phyloP scores from a whole-genome alignment of 2,797 vertebrate species.

The Xiphorhynchus erythropygius region DNA sequence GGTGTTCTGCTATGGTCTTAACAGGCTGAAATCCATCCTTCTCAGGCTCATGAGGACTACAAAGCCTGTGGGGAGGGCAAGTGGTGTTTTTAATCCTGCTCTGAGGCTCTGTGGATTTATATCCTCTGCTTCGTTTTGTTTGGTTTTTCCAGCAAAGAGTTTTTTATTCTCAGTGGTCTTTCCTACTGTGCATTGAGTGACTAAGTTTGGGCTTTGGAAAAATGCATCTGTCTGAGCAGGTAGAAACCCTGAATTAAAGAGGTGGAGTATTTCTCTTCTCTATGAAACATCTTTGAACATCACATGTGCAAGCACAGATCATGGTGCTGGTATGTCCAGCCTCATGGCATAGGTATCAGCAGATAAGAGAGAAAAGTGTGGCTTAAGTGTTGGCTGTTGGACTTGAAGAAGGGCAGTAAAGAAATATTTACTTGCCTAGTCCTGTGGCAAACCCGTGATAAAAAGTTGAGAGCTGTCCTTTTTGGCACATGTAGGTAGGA shows the following conservation, averaged over 20 bases:
- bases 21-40: neutral
- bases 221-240: neutral
- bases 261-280: neutral
- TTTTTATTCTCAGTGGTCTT: neutral
- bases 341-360: neutral
- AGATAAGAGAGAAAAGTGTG: neutral
- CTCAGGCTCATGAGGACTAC: neutral
- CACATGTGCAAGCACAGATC: rapidly evolving
- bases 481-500: rapidly evolving
- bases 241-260: neutral
- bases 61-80: neutral
- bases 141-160: neutral
- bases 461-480: neutral
- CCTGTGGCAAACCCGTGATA: neutral
- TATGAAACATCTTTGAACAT: neutral
- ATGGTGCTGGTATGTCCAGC: neutral
- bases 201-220: neutral
- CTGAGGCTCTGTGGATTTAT: neutral
- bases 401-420: neutral
- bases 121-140: neutral
- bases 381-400: neutral
- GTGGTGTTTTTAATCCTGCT: neutral
- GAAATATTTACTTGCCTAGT: neutral
- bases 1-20: neutral
- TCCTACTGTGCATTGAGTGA: neutral